phyloP scores from a whole-genome alignment of 2,888 invertebrate species.

The Monochamus alternatus region DNA sequence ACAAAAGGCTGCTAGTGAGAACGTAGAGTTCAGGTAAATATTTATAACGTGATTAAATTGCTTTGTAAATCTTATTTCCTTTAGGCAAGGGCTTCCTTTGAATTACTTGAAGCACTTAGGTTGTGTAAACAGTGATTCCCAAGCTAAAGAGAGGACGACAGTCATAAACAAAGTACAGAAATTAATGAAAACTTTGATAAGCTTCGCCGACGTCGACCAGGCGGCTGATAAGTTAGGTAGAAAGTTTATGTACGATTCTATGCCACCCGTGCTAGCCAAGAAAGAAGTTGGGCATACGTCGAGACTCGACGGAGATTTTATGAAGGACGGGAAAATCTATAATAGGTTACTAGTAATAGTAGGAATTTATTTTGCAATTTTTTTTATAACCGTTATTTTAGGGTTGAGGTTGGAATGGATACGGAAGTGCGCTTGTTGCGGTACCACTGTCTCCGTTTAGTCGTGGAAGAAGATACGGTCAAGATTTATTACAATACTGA shows the following conservation, averaged over 20 bases:
- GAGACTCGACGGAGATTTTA: slow-evolving; percentile 81
- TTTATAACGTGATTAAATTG: neutral
- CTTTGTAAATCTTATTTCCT: slow-evolving; percentile 7
- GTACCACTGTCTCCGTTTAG: slow-evolving; percentile 74
- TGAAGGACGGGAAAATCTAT: slow-evolving; percentile 77
- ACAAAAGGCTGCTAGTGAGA: slow-evolving; percentile 79
- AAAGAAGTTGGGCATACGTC: slow-evolving; percentile 81
- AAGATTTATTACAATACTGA: slow-evolving; percentile 87
- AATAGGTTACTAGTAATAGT: slow-evolving; percentile 67
- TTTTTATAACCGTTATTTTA: slow-evolving; percentile 41
- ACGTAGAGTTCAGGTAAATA: slow-evolving; percentile 76
- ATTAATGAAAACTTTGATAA: slow-evolving; percentile 76
- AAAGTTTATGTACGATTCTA: slow-evolving; percentile 86
- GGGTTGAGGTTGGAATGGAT: slow-evolving; percentile 78
- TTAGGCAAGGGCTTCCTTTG: slow-evolving; percentile 81
- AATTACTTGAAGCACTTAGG: slow-evolving; percentile 86
- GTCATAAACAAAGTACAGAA: slow-evolving; percentile 74
- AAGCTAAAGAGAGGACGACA: slow-evolving; percentile 66
- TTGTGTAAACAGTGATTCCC: slow-evolving; percentile 75
- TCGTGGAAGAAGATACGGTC: slow-evolving; percentile 77
- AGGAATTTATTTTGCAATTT: too few species aligned
- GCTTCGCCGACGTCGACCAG: slow-evolving; percentile 80
- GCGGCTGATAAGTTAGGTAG: slow-evolving; percentile 92
- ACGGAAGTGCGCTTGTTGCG: slow-evolving; percentile 76
- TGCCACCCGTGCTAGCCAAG: slow-evolving; percentile 86